These are phyloP conservation scores for Arvicanthis niloticus DNA, from an alignment of 2,113 vertebrate species.

Conservation along the genomic window DNA sequence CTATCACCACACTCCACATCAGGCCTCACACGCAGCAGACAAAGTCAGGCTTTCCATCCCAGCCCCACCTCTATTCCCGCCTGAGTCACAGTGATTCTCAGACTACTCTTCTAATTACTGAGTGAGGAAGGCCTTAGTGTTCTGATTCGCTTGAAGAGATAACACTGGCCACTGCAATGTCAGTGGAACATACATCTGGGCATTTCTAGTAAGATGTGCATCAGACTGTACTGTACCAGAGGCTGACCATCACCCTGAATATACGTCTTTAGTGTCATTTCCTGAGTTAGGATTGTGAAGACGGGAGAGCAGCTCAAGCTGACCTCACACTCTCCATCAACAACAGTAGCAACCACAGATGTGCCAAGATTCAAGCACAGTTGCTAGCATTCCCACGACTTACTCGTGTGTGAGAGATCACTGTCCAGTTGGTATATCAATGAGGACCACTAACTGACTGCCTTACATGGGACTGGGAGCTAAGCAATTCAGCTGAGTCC, in stretches of 20 bases:
- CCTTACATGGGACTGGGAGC: background rate
- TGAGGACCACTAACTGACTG: background rate
- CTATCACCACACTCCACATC: background rate
- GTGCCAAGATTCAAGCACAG: background rate
- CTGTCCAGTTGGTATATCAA: background rate
- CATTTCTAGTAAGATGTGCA: background rate
- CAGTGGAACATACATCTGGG: background rate
- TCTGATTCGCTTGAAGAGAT: background rate
- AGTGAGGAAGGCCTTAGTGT: background rate
- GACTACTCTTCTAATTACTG: background rate
- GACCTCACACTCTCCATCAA: background rate
- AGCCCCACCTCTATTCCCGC: background rate
- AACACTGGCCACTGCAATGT: background rate
- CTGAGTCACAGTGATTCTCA: background rate
- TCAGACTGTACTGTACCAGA: background rate
- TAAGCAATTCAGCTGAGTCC: background rate
- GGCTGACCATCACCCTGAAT: background rate
- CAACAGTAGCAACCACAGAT: background rate
- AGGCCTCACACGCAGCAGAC: background rate
- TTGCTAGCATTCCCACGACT: background rate
- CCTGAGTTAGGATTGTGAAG: background rate
- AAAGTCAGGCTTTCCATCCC: background rate
- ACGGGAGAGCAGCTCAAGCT: background rate
- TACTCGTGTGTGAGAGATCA: background rate
- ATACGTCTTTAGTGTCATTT: background rate